These are phyloP conservation scores for Ornithoptera alexandrae DNA, from an alignment of 2,888 invertebrate genomes.

Conservation along the genomic window DNA sequence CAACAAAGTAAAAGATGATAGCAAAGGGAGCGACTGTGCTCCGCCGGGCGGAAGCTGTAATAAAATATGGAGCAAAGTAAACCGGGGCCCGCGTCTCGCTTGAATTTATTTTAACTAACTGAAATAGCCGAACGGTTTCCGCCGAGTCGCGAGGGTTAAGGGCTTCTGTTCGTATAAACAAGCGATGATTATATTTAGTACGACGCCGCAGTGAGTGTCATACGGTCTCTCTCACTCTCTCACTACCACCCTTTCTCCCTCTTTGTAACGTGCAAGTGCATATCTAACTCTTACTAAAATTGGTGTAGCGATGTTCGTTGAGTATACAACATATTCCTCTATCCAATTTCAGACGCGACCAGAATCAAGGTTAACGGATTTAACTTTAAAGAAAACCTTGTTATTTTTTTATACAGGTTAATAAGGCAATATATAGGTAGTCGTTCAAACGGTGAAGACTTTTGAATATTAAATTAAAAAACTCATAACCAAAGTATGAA, in stretches of 20 bases:
- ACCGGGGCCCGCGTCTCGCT: constrained; percentile 36
- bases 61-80: constrained; percentile 45
- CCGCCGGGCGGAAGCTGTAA: constrained; percentile 42
- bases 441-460: no score
- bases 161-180: constrained; percentile 33
- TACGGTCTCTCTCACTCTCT: not conserved
- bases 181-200: constrained; percentile 26
- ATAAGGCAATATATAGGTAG: no score
- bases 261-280: not conserved
- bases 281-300: not conserved
- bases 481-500: no score
- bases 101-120: constrained; percentile 46
- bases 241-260: not conserved
- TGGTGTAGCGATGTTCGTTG: not conserved
- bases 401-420: no score
- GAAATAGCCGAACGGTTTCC: constrained; percentile 45
- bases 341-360: no score
- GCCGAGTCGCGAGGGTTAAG: constrained; percentile 37
- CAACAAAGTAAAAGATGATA: constrained; percentile 2
- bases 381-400: no score
- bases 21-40: constrained; percentile 30
- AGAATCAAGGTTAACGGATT: no score
- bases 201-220: not conserved
- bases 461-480: no score
- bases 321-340: no score